These are phyloP conservation scores for Eurytoma californica DNA, from an alignment of 2,888 invertebrate species.

Conservation along the genomic window DNA sequence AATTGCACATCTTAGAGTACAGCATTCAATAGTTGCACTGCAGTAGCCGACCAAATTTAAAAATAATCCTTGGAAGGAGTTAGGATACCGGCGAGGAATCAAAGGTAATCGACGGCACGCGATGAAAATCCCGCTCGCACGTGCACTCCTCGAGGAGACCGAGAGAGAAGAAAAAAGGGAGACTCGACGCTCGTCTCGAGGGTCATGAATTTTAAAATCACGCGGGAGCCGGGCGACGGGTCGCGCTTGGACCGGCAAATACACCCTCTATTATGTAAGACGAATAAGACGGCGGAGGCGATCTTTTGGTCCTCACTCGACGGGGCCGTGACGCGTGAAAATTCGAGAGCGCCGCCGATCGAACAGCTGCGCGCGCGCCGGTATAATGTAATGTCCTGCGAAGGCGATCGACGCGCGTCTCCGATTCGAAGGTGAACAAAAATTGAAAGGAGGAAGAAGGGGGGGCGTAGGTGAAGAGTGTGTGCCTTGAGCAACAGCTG, in stretches of 20 bases:
- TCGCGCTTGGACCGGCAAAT: not conserved
- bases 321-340: constrained; percentile 51
- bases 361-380: constrained; percentile 36
- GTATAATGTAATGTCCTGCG: constrained; percentile 1
- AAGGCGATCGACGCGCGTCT: constrained; percentile 15
- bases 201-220: constrained; percentile 52
- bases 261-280: constrained; percentile 1
- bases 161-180: not conserved
- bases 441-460: not conserved
- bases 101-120: constrained; percentile 14
- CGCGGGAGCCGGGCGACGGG: constrained; percentile 1
- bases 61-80: not conserved
- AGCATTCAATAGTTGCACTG: no score
- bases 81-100: not conserved
- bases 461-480: not conserved
- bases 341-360: constrained; percentile 39
- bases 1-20: no score
- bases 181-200: not conserved
- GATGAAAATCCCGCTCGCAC: not conserved
- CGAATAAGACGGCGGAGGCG: constrained; percentile 12
- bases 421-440: not conserved
- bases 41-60: not conserved
- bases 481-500: constrained; percentile 20
- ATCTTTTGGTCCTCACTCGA: constrained; percentile 6
- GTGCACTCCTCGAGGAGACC: not conserved